Percentiles rank a stretch among this genome's conserved stretches.
phyloP scores from a whole-genome alignment of 1,140 invertebrate genomes.

The Brevipalpus yothersi region DNA sequence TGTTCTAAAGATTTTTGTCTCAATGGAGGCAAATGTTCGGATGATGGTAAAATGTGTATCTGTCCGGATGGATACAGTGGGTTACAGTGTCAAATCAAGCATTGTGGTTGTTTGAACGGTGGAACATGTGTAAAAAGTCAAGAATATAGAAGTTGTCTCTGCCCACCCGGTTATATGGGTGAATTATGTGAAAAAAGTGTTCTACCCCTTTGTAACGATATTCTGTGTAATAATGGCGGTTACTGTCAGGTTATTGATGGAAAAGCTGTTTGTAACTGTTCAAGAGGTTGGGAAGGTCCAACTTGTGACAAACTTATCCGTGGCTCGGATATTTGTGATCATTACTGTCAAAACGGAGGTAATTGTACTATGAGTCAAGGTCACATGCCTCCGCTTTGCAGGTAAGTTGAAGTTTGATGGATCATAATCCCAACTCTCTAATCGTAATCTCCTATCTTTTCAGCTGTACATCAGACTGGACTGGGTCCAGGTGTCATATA shows the following conservation, averaged over 20 bases:
- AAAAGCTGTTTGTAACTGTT: conserved; percentile 18
- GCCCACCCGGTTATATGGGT: conserved; percentile 27
- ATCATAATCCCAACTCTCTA: conserved; percentile 9
- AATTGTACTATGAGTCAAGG: conserved; percentile 2
- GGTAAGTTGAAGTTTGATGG: conserved; percentile 16
- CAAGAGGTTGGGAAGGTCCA: conserved; percentile 25
- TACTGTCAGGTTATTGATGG: conserved; percentile 16
- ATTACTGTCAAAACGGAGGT: conserved; percentile 27
- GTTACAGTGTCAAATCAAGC: conserved; percentile 14
- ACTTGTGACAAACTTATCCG: conserved; percentile 23
- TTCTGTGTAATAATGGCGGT: conserved; percentile 22
- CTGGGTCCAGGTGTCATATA: conserved; percentile 27
- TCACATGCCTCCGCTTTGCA: conserved; percentile 16
- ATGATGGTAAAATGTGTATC: conserved; percentile 13
- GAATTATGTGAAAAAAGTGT: conserved; percentile 26
- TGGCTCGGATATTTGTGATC: conserved; percentile 31
- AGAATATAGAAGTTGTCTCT: conserved; percentile 20
- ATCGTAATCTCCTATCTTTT: background rate
- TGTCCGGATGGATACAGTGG: conserved; percentile 16
- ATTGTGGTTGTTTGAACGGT: conserved; percentile 27
- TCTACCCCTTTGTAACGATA: conserved; percentile 7
- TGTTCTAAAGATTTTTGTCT: conserved; percentile 26
- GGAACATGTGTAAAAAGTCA: conserved; percentile 17
- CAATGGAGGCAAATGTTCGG: conserved; percentile 31
- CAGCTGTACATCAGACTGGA: conserved; percentile 30